These are phyloP conservation scores for Falco biarmicus DNA, from an alignment of 2,797 vertebrate genomes.

Conservation along the genomic window DNA sequence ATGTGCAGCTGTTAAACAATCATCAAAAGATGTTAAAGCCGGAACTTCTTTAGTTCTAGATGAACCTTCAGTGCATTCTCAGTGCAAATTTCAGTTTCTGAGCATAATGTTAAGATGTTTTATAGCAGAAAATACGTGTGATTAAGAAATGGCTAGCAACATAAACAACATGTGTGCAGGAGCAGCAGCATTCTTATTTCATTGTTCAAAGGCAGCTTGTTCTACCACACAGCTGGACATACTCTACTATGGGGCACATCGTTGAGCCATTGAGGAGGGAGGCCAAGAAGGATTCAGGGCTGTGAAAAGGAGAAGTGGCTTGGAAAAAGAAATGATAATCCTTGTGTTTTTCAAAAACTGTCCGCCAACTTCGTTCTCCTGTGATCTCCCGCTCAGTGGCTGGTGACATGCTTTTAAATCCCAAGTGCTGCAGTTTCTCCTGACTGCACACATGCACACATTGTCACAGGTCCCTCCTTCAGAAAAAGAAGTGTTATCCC, in stretches of 20 bases:
- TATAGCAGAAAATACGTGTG: not conserved
- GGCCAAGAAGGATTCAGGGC: constrained; percentile 1
- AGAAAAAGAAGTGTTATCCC: constrained; percentile 61
- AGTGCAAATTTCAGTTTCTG: not conserved
- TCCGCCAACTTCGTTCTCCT: constrained; percentile 60
- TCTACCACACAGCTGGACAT: not conserved
- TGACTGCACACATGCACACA: constrained; percentile 63
- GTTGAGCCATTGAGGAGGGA: constrained; percentile 5
- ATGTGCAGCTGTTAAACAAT: not conserved
- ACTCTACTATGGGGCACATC: not conserved
- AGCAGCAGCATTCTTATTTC: not conserved
- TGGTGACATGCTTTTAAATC: constrained; percentile 70
- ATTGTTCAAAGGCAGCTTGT: not conserved
- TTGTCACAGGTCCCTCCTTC: constrained; percentile 54
- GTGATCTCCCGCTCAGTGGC: constrained; percentile 59
- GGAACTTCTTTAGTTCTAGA: not conserved
- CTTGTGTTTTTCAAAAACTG: constrained; percentile 56
- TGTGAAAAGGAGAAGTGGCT: constrained; percentile 68
- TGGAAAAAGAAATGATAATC: constrained; percentile 73
- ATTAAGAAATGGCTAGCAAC: constrained; percentile 3
- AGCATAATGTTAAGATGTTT: not conserved
- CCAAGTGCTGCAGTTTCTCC: constrained; percentile 52
- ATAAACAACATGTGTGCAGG: not conserved
- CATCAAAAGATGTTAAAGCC: not conserved
- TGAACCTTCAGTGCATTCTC: not conserved